Percentiles rank a stretch among this genome's conserved stretches.
phyloP scores from a whole-genome alignment of 2,888 invertebrate species.

The Choristoneura rosaceana region DNA sequence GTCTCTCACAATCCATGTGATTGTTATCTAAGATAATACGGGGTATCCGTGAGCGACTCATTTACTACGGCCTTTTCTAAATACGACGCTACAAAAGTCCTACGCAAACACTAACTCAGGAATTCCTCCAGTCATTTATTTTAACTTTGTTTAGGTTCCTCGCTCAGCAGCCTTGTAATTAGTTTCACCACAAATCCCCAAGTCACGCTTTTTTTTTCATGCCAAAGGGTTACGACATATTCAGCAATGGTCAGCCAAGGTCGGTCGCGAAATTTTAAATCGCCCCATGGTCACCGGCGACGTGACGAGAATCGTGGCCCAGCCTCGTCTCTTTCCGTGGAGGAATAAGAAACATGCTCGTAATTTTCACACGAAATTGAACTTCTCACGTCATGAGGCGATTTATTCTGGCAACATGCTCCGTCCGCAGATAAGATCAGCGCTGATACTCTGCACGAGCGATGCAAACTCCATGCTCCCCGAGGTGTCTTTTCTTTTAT shows the following conservation, averaged over 20 bases:
- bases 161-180: slow-evolving; percentile 47
- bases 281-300: slow-evolving; percentile 61
- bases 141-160: slow-evolving; percentile 16
- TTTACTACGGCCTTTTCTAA: background rate
- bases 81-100: slow-evolving; percentile 12
- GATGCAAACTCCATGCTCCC: slow-evolving; percentile 66
- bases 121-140: slow-evolving; percentile 15
- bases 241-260: slow-evolving; percentile 50
- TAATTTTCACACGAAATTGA: slow-evolving; percentile 77
- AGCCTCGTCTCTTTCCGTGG: slow-evolving; percentile 53
- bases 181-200: slow-evolving; percentile 50
- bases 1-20: background rate
- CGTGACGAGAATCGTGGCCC: slow-evolving; percentile 70
- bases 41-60: background rate
- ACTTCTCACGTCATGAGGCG: slow-evolving; percentile 66
- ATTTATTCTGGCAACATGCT: slow-evolving; percentile 74
- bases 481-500: slow-evolving; percentile 66
- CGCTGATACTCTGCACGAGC: slow-evolving; percentile 59
- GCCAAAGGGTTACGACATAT: slow-evolving; percentile 50
- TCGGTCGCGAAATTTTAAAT: slow-evolving; percentile 65
- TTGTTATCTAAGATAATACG: background rate
- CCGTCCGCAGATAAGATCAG: slow-evolving; percentile 64
- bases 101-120: slow-evolving; percentile 13
- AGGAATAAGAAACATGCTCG: slow-evolving; percentile 59
- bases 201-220: slow-evolving; percentile 51